phyloP scores from a whole-genome alignment of 2,113 vertebrate species.

The Brachirus orientalis region DNA sequence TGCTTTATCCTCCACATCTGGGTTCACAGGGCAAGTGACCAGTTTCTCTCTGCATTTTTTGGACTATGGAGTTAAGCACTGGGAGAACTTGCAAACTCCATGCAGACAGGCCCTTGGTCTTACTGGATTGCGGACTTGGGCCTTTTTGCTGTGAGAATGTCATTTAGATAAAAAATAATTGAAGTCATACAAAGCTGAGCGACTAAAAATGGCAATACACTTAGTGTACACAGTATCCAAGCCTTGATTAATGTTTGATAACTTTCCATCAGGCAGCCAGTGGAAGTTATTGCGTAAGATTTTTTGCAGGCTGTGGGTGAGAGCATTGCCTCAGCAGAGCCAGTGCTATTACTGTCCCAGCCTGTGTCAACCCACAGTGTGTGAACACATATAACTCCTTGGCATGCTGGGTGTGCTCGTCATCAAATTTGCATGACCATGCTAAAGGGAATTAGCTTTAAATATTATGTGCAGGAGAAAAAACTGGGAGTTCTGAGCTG shows the following conservation, averaged over 20 bases:
- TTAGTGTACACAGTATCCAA: background rate
- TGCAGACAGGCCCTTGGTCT: too few species aligned
- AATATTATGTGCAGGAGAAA: conserved; percentile 47
- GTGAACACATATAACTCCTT: conserved; percentile 26
- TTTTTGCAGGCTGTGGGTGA: conserved; percentile 8
- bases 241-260: conserved; percentile 7
- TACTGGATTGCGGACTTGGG: too few species aligned
- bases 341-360: conserved; percentile 47
- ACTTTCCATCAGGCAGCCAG: background rate
- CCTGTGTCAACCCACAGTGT: conserved; percentile 25
- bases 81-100: too few species aligned
- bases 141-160: background rate
- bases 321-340: conserved; percentile 16
- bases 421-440: conserved; percentile 64
- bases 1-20: too few species aligned
- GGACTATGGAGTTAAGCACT: too few species aligned
- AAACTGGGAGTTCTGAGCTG: conserved; percentile 8
- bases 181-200: background rate
- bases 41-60: too few species aligned
- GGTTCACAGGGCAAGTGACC: too few species aligned
- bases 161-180: too few species aligned
- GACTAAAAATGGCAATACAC: background rate
- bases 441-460: conserved; percentile 43
- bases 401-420: conserved; percentile 40
- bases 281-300: conserved; percentile 40